Conservation (phyloP, 2,113 vertebrate species). For the Onychostruthus taczanowskii region DNA sequence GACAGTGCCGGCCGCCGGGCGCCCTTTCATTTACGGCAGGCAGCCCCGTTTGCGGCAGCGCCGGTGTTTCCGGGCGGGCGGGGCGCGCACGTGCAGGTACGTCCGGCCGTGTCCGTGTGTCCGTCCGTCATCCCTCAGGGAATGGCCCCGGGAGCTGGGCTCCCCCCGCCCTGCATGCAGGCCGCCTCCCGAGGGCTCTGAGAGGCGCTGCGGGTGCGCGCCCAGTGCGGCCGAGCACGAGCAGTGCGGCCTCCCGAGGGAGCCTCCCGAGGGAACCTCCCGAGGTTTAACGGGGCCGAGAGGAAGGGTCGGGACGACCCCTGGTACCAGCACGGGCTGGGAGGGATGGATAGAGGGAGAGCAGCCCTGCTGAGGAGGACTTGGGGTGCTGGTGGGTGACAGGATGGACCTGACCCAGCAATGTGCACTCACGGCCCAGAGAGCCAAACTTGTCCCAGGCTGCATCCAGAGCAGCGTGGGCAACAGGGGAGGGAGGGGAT, state of each 20-base stretch:
- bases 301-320: too few relatives aligned
- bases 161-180: neutral
- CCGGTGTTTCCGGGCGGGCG: neutral
- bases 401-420: neutral
- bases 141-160: neutral
- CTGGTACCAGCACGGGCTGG: fast-evolving
- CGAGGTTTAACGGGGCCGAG: neutral
- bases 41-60: neutral
- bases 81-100: neutral
- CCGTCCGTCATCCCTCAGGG: neutral
- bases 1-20: neutral
- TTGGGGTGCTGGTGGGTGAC: neutral
- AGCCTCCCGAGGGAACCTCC: neutral
- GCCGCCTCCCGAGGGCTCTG: neutral
- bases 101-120: fast-evolving
- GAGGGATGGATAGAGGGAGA: neutral
- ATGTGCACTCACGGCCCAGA: fast-evolving
- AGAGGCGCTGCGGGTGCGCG: neutral
- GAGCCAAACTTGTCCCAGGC: neutral
- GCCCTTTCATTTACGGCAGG: neutral
- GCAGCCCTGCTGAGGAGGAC: fast-evolving
- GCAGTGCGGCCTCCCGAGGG: neutral
- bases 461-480: neutral
- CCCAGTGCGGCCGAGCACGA: neutral
- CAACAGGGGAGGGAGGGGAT: neutral